Conservation (phyloP, 2,797 vertebrate species). For the Tauraco hartlaubi region DNA sequence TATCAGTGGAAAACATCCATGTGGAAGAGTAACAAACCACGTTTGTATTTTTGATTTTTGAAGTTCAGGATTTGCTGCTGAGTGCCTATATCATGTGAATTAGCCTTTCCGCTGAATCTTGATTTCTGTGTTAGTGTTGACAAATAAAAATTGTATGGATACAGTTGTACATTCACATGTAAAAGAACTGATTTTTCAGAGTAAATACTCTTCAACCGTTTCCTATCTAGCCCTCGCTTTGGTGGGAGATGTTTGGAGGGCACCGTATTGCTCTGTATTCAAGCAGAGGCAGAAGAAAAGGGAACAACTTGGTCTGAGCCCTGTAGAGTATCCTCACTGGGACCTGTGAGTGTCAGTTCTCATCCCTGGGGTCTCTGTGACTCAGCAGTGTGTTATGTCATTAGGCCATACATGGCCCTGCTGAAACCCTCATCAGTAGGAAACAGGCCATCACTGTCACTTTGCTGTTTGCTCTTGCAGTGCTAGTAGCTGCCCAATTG, state of each 20-base stretch:
- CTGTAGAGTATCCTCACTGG: neutral
- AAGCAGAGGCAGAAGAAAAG: neutral
- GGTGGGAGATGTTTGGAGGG: neutral
- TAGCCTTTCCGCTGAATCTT: neutral
- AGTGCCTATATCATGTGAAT: neutral
- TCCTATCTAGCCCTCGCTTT: neutral
- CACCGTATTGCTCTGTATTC: neutral
- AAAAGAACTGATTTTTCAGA: neutral
- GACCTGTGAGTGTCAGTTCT: neutral
- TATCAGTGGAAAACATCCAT: neutral
- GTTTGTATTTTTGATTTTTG: neutral
- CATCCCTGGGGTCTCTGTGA: neutral
- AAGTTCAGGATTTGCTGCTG: neutral
- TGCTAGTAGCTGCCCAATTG: rapidly evolving
- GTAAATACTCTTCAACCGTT: neutral
- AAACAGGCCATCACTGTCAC: neutral
- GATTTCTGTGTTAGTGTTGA: neutral
- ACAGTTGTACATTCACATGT: neutral
- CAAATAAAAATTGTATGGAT: neutral
- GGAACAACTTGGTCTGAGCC: neutral
- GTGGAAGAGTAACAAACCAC: neutral
- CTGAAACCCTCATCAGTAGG: neutral
- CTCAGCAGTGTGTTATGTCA: rapidly evolving
- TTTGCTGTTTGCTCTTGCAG: neutral
- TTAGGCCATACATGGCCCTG: rapidly evolving